Evolutionary conservation across 2,797 vertebrate species (phyloP).

Genomic region (Acipenser transmontanus): DNA sequence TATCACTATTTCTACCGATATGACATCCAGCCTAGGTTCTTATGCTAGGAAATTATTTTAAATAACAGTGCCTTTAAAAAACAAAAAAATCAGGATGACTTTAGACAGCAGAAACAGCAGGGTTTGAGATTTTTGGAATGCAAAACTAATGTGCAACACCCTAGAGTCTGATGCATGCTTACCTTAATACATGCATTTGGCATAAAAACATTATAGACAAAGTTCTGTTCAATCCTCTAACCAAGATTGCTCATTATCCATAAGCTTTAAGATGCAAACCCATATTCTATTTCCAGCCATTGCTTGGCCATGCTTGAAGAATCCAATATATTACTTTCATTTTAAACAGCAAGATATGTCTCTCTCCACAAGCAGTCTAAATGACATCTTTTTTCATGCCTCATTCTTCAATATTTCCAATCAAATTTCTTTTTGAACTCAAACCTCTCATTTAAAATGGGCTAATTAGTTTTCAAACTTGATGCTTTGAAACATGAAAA

Average conservation of each 20-base stretch:
- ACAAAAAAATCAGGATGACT: too few relatives aligned
- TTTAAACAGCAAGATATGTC: constrained; percentile 58
- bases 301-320: constrained; percentile 60
- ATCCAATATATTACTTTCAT: constrained; percentile 61
- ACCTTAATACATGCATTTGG: too few relatives aligned
- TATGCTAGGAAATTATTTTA: too few relatives aligned
- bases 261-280: constrained; percentile 50
- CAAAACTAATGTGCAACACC: constrained; percentile 17
- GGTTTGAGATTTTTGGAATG: constrained; percentile 20
- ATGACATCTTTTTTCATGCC: constrained; percentile 60
- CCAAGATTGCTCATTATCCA: constrained; percentile 12
- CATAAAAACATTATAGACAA: neutral
- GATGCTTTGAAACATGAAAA: neutral
- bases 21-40: too few relatives aligned
- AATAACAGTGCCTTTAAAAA: too few relatives aligned
- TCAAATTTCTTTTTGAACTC: constrained; percentile 14
- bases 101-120: too few relatives aligned
- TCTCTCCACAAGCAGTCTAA: constrained; percentile 59
- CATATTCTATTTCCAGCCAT: constrained; percentile 53
- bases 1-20: too few relatives aligned
- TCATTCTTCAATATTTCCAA: constrained; percentile 58
- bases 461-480: neutral
- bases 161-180: too few relatives aligned
- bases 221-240: constrained; percentile 3
- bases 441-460: constrained; percentile 26